Base-by-base conservation (phyloP, 2,888 invertebrate genomes). In the Gnatocerus cornutus region DNA sequence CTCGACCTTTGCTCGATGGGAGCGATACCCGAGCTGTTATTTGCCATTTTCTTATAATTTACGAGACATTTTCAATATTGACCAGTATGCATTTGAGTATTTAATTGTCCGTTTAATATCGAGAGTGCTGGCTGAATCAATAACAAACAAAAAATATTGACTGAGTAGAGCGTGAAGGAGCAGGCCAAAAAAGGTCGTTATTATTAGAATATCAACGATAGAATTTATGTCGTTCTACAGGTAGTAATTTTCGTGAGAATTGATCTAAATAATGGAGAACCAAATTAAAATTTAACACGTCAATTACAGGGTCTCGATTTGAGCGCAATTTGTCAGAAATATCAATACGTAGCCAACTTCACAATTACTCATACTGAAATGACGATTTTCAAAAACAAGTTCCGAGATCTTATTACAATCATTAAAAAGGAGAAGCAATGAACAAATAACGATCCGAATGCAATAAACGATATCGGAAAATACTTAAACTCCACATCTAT, bases 1-100 rank as follows among this genome's bases (percentile, higher is more conserved):
- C 61, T 68, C 61, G 52, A 59, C 59, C 59, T 67, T 67, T 58
- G 7, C 7, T 41, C 41, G 29, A n/a, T 27, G 45, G 52, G 14
- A 58, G 56, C 12, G 43, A 67, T 59, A 50, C 39, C 10, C 16
- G 21, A 8, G 8, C 56, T 13, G 21, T 53, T 14, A 48, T 16
- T 55, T 55, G 41, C 64, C 43, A 45, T 43, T 55, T 64, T 55
- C 39, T 41, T 9, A 10, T 30, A 53, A 33, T 64, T 64, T 55
- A 53, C 45, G 45, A 53, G 64, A 33, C 48, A 52, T 52, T 52
- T 63, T 52, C 52, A 48, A 59, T 52, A 63, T 27, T 29, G 33
- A 6, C 41, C 41, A 41, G 27, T 13, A 39, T 29, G 41, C 14
- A 21, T 41, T 50, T 9, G 21, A 48, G 16, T 37, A 46, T 61